phyloP scores from a whole-genome alignment of 2,888 invertebrate species.

The Drosophila neonasuta region DNA sequence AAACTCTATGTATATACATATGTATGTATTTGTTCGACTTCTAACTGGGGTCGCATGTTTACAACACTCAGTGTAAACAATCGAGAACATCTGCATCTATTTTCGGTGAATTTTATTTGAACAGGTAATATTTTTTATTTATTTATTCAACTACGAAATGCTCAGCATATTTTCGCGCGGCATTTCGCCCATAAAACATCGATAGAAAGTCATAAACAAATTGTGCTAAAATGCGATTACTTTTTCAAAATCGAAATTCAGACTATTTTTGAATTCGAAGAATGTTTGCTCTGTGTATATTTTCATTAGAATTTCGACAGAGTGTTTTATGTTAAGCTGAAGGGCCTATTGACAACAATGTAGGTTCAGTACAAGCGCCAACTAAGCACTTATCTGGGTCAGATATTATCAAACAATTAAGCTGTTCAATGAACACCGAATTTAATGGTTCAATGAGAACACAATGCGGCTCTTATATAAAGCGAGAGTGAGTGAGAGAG shows the following conservation, averaged over 20 bases:
- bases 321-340: constrained; percentile 11
- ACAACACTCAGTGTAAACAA: constrained; percentile 40
- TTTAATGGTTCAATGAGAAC: constrained; percentile 15
- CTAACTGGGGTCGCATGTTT: constrained; percentile 35
- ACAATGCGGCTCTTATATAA: constrained; percentile 34
- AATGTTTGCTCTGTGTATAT: background rate
- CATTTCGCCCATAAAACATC: constrained; percentile 7
- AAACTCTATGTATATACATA: constrained; percentile 22
- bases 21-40: constrained; percentile 27
- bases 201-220: constrained; percentile 26
- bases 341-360: constrained; percentile 23
- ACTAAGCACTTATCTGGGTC: constrained; percentile 40
- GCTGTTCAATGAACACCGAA: constrained; percentile 38
- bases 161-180: constrained; percentile 19
- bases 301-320: constrained; percentile 1
- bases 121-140: constrained; percentile 54
- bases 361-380: constrained; percentile 4
- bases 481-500: background rate
- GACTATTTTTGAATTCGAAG: background rate
- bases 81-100: constrained; percentile 51
- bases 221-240: constrained; percentile 15
- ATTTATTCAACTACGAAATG: constrained; percentile 31
- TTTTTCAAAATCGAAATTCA: constrained; percentile 9
- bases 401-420: constrained; percentile 46
- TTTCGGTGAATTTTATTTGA: constrained; percentile 48